Percentiles rank a stretch among this genome's conserved stretches.
These are phyloP conservation scores for Cinara cedri DNA, from an alignment of 2,888 invertebrate species.

Conservation along the genomic window DNA sequence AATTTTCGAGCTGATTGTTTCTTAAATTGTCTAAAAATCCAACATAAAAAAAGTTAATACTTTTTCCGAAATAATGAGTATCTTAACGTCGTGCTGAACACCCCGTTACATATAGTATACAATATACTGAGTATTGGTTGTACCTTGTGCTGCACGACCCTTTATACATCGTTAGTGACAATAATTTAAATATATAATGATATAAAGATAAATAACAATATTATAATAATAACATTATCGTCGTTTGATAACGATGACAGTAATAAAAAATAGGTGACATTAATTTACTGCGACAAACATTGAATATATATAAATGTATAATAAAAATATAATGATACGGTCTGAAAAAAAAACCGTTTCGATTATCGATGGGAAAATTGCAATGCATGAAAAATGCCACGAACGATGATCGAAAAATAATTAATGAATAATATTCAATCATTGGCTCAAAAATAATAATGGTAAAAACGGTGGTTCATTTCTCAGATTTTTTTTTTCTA, in stretches of 20 bases:
- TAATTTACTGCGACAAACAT: background rate
- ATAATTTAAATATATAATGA: background rate
- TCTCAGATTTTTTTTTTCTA: background rate
- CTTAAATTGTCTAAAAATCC: too few species aligned
- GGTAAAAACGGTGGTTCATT: too few species aligned
- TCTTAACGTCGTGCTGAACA: too few species aligned
- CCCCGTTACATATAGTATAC: too few species aligned
- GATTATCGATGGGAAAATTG: background rate
- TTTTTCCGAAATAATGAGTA: too few species aligned
- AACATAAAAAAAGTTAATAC: too few species aligned
- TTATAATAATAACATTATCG: conserved; percentile 20
- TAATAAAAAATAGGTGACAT: background rate
- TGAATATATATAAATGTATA: background rate
- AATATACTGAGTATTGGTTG: too few species aligned
- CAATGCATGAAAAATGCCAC: background rate
- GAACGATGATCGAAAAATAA: too few species aligned
- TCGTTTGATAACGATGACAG: background rate
- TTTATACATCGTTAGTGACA: background rate
- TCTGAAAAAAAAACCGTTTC: background rate
- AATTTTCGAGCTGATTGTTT: too few species aligned
- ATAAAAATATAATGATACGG: background rate
- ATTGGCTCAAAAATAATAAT: too few species aligned
- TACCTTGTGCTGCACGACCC: background rate
- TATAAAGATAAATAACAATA: background rate
- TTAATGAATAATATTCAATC: too few species aligned